phyloP scores from a whole-genome alignment of 2,113 vertebrate genomes.

The Sebastes fasciatus region DNA sequence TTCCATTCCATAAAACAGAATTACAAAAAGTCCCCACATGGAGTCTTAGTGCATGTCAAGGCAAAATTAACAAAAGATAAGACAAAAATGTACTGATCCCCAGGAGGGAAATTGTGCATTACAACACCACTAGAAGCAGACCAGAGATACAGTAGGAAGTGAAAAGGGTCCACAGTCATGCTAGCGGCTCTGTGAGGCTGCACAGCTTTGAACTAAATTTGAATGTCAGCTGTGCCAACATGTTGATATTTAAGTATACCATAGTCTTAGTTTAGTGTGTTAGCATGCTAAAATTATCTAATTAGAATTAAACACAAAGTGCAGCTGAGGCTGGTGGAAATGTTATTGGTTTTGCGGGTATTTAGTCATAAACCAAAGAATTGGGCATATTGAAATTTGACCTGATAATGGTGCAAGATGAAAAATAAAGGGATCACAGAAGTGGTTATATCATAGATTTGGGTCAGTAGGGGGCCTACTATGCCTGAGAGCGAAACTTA shows the following conservation, averaged over 20 bases:
- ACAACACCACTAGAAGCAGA: background rate
- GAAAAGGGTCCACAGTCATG: background rate
- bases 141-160: background rate
- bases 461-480: too few species aligned
- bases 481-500: too few species aligned
- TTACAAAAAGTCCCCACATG: background rate
- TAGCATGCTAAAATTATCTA: background rate
- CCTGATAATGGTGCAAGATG: background rate
- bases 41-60: background rate
- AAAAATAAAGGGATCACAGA: background rate
- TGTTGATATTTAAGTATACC: background rate
- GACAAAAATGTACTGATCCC: background rate
- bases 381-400: background rate
- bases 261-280: background rate
- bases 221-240: background rate
- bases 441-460: background rate
- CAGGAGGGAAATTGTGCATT: background rate
- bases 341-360: background rate
- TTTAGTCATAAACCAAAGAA: background rate
- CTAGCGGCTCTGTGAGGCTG: background rate
- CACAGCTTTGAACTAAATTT: background rate
- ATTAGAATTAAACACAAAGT: conserved; percentile 9
- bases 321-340: background rate
- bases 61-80: background rate
- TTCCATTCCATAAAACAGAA: conserved; percentile 6